Evolutionary conservation across 2,888 invertebrate genomes (phyloP).

Genomic region (Salticus scenicus): DNA sequence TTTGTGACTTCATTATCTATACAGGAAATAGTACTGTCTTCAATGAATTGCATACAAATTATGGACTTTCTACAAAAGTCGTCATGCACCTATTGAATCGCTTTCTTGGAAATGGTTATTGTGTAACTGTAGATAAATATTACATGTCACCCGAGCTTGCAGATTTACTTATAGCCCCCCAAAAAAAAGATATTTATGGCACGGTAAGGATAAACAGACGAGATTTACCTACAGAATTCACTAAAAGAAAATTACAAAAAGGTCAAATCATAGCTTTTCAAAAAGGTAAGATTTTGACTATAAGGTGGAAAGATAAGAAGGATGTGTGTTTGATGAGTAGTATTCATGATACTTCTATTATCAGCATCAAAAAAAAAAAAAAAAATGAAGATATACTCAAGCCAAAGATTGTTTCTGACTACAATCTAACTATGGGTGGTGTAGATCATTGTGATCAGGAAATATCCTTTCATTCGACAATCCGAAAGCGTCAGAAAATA

Average conservation of each 20-base stretch:
- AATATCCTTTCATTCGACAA: conserved; percentile 10
- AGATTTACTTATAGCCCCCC: conserved; percentile 21
- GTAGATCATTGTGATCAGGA: not conserved
- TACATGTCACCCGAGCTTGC: conserved; percentile 15
- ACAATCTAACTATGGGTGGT: conserved; percentile 21
- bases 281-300: conserved; percentile 22
- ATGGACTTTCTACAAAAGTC: conserved; percentile 23
- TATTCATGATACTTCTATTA: conserved; percentile 7
- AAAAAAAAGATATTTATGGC: conserved; percentile 13
- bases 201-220: conserved; percentile 20
- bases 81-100: conserved; percentile 22
- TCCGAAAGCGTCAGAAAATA: conserved; percentile 21
- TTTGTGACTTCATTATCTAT: conserved; percentile 40
- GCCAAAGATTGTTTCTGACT: conserved; percentile 5
- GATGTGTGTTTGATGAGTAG: conserved; percentile 8
- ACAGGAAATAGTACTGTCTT: conserved; percentile 16
- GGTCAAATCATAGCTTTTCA: conserved; percentile 18
- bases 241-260: conserved; percentile 21
- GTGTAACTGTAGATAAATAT: conserved; percentile 19
- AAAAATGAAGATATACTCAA: conserved; percentile 6
- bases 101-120: conserved; percentile 28
- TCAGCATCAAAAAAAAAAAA: conserved; percentile 11
- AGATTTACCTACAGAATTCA: conserved; percentile 25
- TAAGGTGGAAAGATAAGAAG: conserved; percentile 19
- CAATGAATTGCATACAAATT: conserved; percentile 13